Base-by-base conservation (phyloP, 2,113 vertebrate genomes). In the Rhea pennata region DNA sequence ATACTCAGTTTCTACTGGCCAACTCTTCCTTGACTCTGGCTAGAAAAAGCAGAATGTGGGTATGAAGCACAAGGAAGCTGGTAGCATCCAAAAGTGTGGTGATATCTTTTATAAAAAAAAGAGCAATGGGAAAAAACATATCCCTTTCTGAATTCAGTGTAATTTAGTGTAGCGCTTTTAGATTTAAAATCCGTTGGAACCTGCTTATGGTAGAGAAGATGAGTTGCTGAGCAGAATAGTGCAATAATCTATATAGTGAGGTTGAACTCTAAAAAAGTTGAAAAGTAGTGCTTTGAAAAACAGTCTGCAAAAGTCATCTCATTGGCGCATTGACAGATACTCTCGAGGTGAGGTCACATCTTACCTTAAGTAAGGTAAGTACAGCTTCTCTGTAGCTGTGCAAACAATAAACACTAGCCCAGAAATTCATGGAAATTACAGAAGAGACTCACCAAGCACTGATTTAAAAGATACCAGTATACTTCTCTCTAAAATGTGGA, bases 361-460 rank as follows among this genome's bases (percentile, higher is more conserved):
- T 9, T 26, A 5, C 46, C 85, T 71, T 54, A 71, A 85, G 65
- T 6, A 73, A 80, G 44, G 51, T 2, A 79, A 88, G 23, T 33
- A 36, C 36, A 36, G 36, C 23, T 26, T 75, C 36, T 87, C 73
- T 51, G 11, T 54, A 75, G 76, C 74, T 82, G 22, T 75, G 39
- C 74, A 76, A 74, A 44, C 42, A 39, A 51, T 36, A 75, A 87
- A 58, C 10, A 22, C 67, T 53, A 72, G 85, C 62, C 67, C 67
- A 85, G 58, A 89, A 93, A 79, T 71, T 93, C 90, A 66, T 44
- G 71, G 62, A 75, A 92, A 66, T 23, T 62, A 33, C 46, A 23
- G 23, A 42, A 78, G 44, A 86, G 58, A 40, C 6, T 65, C 61
- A 77, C 1, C 2, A 46, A 66, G 54, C 15, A 12, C 40, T 79